Base-by-base conservation (phyloP, 37 sponge, comb jelly and placozoan genomes). In the Oscarella lobularis region DNA sequence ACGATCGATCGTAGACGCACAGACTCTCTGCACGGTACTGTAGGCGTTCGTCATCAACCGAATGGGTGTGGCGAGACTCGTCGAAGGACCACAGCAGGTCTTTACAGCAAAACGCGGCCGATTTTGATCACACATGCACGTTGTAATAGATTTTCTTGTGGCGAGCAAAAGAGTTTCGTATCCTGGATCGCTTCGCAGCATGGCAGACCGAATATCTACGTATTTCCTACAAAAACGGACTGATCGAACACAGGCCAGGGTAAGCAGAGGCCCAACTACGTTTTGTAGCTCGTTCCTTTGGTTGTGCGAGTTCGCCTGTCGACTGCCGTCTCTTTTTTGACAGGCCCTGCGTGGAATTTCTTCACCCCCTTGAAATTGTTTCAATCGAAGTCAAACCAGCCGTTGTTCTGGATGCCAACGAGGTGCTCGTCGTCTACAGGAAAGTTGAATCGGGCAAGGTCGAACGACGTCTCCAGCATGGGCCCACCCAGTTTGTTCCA, bases 371-470 rank as follows among this genome's bases (percentile, higher is more conserved):
- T 5, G 35, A 60, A 30, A 80, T 83, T 55, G 73, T 77, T 34
- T 31, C 3, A 33, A 79, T 73, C 2, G 73, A 38, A 27, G 86
- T 88, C 20, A 68, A 74, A 70, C 38, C 75, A 1, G 83, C 81
- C 34, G 69, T 80, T 38, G 78, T 88, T 0, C 87, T 92, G 80
- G 89, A 89, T 79, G 90, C 90, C 38, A 89, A 84, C 60, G 90
- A 89, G 38, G 94, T 89, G 55, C 40, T 92, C 72, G 94, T 92
- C 37, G 89, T 92, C 14, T 92, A 92, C 74, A 80, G 83, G 68
- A 73, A 72, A 31, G 73, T 79, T 31, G 83, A 83, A 78, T 73
- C 72, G 30, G 80, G 77, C 4, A 77, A 79, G 31, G 85, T 92
- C 14, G 39, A 72, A 48, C 71, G 90, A 31, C 65, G 87, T 40